phyloP scores from a whole-genome alignment of 1,140 invertebrate species.

The Pseudomyrmex dendroicus region DNA sequence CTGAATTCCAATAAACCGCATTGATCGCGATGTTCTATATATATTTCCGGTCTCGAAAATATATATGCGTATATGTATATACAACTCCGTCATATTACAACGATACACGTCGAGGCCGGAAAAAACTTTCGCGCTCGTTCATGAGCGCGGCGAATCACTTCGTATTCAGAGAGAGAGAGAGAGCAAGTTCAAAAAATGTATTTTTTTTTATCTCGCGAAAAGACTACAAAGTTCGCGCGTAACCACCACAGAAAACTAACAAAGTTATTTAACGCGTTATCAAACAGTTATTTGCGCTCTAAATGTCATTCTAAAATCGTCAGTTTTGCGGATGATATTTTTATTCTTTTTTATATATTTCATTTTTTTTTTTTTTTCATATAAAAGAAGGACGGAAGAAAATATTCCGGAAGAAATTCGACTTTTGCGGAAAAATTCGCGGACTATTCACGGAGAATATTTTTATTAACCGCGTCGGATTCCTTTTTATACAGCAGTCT shows the following conservation, averaged over 20 bases:
- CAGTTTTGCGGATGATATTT: too few species aligned
- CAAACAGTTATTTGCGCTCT: too few species aligned
- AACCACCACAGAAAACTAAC: too few species aligned
- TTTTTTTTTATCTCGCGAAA: too few species aligned
- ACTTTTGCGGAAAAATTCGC: neutral
- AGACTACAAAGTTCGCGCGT: too few species aligned
- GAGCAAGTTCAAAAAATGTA: neutral
- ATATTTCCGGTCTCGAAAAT: neutral
- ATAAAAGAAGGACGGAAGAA: too few species aligned
- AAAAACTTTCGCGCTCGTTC: neutral
- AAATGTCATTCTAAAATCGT: too few species aligned
- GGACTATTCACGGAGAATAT: neutral
- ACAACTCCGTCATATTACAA: neutral
- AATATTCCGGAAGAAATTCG: too few species aligned
- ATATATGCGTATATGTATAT: neutral
- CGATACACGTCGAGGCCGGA: neutral
- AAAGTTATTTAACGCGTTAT: too few species aligned
- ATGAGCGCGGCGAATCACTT: neutral
- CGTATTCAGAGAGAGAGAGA: neutral
- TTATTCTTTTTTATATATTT: neutral
- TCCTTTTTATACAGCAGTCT: conserved; percentile 12
- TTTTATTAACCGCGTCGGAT: conserved; percentile 19
- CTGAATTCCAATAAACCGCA: conserved; percentile 42
- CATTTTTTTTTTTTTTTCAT: too few species aligned
- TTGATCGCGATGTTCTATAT: conserved; percentile 13